Evolutionary conservation across 2,888 invertebrate species (phyloP).

Genomic region (Maniola hyperantus): DNA sequence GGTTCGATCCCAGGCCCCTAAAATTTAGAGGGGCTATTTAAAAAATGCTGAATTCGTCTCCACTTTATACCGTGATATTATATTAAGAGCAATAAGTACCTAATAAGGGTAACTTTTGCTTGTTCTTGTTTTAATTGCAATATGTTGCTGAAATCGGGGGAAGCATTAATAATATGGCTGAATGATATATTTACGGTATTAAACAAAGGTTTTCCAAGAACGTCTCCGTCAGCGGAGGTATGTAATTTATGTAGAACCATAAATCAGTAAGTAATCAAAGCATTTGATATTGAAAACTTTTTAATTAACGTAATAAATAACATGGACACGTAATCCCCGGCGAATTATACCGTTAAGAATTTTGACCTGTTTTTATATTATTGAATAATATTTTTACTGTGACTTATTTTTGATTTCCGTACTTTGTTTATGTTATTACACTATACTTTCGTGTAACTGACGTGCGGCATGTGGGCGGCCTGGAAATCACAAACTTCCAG

Average conservation of each 20-base stretch:
- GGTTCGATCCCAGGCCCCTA: too few species aligned
- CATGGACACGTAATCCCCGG: slow-evolving; percentile 13
- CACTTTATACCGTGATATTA: too few species aligned
- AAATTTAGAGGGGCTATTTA: too few species aligned
- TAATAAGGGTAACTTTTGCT: neutral
- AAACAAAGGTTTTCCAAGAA: slow-evolving; percentile 14
- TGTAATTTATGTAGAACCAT: slow-evolving; percentile 12
- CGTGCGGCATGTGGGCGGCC: too few species aligned
- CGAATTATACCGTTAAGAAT: slow-evolving; percentile 41
- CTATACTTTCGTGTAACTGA: too few species aligned
- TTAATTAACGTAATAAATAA: slow-evolving; percentile 6
- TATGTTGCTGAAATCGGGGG: neutral
- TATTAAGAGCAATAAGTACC: too few species aligned
- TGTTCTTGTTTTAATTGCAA: neutral
- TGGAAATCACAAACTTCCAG: too few species aligned
- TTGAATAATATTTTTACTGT: slow-evolving; percentile 39
- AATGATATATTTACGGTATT: slow-evolving; percentile 7
- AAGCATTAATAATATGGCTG: slow-evolving; percentile 3
- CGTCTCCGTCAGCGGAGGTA: neutral
- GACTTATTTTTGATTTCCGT: neutral
- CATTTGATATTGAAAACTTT: slow-evolving; percentile 3
- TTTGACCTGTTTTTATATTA: slow-evolving; percentile 38
- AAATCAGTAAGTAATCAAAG: slow-evolving; percentile 18
- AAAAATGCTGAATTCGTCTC: too few species aligned
- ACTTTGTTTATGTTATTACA: too few species aligned